phyloP scores from a whole-genome alignment of 2,888 invertebrate species.

The Cordilura impudica region DNA sequence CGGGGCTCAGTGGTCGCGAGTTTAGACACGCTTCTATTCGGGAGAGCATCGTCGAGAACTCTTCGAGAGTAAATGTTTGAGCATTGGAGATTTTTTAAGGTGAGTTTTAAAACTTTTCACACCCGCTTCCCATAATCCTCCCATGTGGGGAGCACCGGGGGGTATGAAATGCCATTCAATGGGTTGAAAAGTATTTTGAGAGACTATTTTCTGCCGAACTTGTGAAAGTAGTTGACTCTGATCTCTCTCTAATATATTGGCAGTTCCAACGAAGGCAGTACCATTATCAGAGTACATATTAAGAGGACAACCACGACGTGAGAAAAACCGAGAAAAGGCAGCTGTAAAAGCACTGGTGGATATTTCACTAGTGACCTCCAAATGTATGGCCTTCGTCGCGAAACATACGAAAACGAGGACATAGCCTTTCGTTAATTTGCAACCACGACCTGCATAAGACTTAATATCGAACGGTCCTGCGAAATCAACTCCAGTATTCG shows the following conservation, averaged over 20 bases:
- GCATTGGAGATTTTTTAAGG: not conserved
- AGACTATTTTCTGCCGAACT: not conserved
- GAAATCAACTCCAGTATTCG: no score
- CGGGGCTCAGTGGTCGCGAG: slow-evolving; percentile 2
- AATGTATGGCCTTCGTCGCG: not conserved
- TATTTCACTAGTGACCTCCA: not conserved
- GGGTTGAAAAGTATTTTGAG: not conserved
- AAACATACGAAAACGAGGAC: no score
- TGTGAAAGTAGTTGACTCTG: not conserved
- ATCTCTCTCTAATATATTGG: not conserved
- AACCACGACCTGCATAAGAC: no score
- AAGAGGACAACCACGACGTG: slow-evolving; percentile 2
- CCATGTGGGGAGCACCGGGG: slow-evolving; percentile 18
- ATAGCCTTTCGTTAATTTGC: no score
- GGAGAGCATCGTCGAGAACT: slow-evolving; percentile 1
- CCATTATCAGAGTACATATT: slow-evolving; percentile 10
- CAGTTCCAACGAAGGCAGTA: slow-evolving; percentile 2
- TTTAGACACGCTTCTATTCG: slow-evolving; percentile 17
- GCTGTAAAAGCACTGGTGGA: not conserved
- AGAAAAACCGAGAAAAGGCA: slow-evolving; percentile 10
- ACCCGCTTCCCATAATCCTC: slow-evolving; percentile 8
- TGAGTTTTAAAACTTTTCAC: slow-evolving; percentile 12
- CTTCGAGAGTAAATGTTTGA: slow-evolving; percentile 4
- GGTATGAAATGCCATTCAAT: slow-evolving; percentile 10
- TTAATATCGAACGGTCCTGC: no score